A percentile compares a stretch with the other conserved stretches of the same genome.
These are phyloP conservation scores for Austrofundulus limnaeus DNA, from an alignment of 2,113 vertebrate species.

Conservation along the genomic window DNA sequence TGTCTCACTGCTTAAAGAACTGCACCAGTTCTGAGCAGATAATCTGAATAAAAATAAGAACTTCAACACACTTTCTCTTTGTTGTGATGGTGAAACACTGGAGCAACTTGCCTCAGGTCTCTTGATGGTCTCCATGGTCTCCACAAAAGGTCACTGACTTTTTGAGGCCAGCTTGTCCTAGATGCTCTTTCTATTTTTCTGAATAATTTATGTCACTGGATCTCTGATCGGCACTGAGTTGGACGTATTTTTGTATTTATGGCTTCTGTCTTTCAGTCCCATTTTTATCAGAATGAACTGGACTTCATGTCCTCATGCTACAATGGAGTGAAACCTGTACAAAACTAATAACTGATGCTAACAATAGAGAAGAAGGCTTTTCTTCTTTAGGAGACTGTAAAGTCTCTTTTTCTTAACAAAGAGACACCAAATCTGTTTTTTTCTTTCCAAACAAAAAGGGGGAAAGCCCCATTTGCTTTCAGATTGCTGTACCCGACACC, in stretches of 20 bases:
- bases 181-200: conserved; percentile 27
- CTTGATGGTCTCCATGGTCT: background rate
- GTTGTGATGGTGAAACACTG: background rate
- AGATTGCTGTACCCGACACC: background rate
- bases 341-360: conserved; percentile 1
- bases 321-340: background rate
- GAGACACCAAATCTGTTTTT: background rate
- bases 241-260: background rate
- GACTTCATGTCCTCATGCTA: background rate
- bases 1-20: too few species aligned
- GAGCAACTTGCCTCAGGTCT: background rate
- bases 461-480: background rate
- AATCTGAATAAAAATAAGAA: background rate
- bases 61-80: background rate
- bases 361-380: background rate
- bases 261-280: background rate
- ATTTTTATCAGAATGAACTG: background rate
- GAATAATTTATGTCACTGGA: conserved; percentile 22
- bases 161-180: conserved; percentile 7
- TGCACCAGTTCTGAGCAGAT: background rate
- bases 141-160: conserved; percentile 15
- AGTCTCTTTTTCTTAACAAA: background rate
- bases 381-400: background rate
- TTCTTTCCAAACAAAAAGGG: background rate
- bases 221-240: background rate